A percentile compares a stretch with the other conserved stretches of the same genome.
Conservation (phyloP, 2,888 invertebrate genomes). For the Eremobia ochroleuca region DNA sequence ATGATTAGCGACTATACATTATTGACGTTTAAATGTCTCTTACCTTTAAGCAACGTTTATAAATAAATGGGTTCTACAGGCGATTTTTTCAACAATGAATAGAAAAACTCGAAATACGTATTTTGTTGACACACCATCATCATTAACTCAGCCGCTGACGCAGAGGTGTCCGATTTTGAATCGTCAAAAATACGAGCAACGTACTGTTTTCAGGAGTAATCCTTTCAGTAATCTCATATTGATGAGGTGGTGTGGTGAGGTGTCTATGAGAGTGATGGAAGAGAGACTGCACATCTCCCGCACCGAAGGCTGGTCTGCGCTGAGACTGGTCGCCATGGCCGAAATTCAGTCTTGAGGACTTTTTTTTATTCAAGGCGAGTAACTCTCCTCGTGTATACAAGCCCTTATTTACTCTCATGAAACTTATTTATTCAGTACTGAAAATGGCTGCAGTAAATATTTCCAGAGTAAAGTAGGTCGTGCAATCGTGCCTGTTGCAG, state of each 20-base stretch:
- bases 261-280: background rate
- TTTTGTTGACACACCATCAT: background rate
- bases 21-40: too few species aligned
- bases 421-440: conserved; percentile 43
- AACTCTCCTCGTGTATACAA: background rate
- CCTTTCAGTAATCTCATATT: background rate
- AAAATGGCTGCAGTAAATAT: conserved; percentile 38
- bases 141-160: background rate
- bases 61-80: too few species aligned
- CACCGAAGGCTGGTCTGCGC: background rate
- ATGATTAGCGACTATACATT: too few species aligned
- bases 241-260: background rate
- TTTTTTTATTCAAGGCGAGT: background rate
- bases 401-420: background rate
- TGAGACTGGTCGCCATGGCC: background rate
- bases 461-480: conserved; percentile 33
- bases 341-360: background rate
- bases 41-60: too few species aligned
- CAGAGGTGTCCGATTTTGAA: background rate
- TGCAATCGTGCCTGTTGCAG: conserved; percentile 21
- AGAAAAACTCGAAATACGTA: background rate
- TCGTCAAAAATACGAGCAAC: background rate
- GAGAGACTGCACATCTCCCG: background rate
- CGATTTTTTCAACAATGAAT: background rate
- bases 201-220: background rate